Percentiles rank a stretch among this genome's conserved stretches.
These are phyloP conservation scores for Gambusia holbrooki DNA, from an alignment of 2,113 vertebrate genomes.

Conservation along the genomic window DNA sequence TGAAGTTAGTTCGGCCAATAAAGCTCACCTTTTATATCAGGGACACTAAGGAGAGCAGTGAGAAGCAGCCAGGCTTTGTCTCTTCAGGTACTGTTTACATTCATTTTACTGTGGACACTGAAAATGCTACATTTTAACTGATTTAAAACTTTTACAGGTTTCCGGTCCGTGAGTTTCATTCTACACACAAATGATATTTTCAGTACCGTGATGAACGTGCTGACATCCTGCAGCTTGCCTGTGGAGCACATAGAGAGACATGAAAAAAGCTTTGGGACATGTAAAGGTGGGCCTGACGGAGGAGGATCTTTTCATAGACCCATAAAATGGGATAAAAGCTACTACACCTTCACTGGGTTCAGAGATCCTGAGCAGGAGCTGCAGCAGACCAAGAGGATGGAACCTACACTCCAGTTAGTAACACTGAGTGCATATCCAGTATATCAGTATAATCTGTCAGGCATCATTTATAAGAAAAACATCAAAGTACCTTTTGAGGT, in stretches of 20 bases:
- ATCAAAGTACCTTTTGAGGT: too few relatives aligned
- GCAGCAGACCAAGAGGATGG: conserved; percentile 84
- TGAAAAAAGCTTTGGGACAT: conserved; percentile 43
- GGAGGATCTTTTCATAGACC: conserved; percentile 82
- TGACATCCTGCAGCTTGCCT: conserved; percentile 93
- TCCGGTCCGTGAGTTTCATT: conserved; percentile 92
- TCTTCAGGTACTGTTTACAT: conserved; percentile 77
- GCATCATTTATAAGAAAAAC: neutral
- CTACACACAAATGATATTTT: conserved; percentile 88
- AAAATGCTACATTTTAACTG: neutral
- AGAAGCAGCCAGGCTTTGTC: conserved; percentile 74
- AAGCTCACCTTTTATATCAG: conserved; percentile 93
- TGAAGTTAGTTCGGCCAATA: conserved; percentile 83
- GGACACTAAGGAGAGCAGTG: conserved; percentile 82
- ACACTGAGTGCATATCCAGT: neutral
- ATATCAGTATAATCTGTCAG: neutral
- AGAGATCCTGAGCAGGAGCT: conserved; percentile 92
- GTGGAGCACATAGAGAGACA: conserved; percentile 85
- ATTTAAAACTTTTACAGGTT: conserved; percentile 77
- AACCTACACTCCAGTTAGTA: conserved; percentile 86
- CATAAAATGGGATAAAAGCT: conserved; percentile 95
- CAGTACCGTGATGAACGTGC: conserved; percentile 90
- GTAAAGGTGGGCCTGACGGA: conserved; percentile 43
- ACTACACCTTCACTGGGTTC: conserved; percentile 93
- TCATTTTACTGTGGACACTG: neutral